Evolutionary conservation across 2,113 vertebrate genomes (phyloP).

Genomic region (Progne subis): DNA sequence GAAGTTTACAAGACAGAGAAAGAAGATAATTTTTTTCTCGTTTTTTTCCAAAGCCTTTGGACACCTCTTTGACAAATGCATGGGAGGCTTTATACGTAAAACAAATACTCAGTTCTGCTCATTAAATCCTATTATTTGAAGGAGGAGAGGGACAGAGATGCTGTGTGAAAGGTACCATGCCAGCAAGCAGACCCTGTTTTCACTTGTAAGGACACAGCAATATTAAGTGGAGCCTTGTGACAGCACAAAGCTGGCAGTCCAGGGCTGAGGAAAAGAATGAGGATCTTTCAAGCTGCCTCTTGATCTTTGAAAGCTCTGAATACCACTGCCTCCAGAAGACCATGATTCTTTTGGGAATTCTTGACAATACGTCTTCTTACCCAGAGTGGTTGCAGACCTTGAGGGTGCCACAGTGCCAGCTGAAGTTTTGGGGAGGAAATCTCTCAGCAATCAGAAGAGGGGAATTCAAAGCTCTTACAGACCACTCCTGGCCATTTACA

Average conservation of each 20-base stretch:
- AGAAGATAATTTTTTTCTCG: not conserved
- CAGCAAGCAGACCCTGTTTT: accelerated
- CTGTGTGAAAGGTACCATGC: not conserved
- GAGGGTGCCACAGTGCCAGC: accelerated
- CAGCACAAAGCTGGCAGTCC: not conserved
- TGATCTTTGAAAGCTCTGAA: not conserved
- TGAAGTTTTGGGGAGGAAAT: not conserved
- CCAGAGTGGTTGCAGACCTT: not conserved
- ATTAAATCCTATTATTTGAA: not conserved
- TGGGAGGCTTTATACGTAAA: not conserved
- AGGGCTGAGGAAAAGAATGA: not conserved
- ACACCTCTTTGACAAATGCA: not conserved
- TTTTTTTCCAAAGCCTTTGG: constrained; percentile 1
- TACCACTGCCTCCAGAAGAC: not conserved
- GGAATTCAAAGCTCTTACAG: not conserved
- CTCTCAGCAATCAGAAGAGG: not conserved
- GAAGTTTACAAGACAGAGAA: not conserved
- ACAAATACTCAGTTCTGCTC: not conserved
- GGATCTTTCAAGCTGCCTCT: not conserved
- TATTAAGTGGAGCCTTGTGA: not conserved
- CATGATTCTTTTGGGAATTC: not conserved
- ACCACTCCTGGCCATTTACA: not conserved
- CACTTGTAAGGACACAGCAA: not conserved
- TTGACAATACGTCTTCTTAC: not conserved
- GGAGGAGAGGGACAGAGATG: not conserved